Evolutionary conservation across 2,113 vertebrate genomes (phyloP), one percentile per base, ranked within the genome.

Genomic region (Pangasianodon hypophthalmus): DNA sequence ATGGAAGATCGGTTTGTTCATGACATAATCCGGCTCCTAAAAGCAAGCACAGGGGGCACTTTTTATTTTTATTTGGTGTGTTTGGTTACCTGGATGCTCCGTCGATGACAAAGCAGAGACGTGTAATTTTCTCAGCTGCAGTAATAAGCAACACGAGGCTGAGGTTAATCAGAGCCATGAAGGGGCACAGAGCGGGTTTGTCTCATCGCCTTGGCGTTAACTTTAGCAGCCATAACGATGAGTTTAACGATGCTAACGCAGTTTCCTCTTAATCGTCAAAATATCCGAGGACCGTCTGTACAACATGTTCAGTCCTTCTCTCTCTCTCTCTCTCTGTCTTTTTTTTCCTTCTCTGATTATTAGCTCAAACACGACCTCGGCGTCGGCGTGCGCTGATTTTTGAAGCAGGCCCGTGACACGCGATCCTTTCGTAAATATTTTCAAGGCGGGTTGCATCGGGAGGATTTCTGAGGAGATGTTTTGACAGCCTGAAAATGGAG

Each of bases 121-220:
- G 58, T 87, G 86, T 92, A 84, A 90, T 92, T 89, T 91, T 86
- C 90, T 87, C 62, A 81, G 73, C 87, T 50, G 79, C 50, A 64
- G 86, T 91, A 91, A 88, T 85, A 86, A 87, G 84, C 87, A 88
- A 85, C 88, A 91, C 82, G 84, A 90, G 90, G 88, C 84, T 91
- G 80, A 87, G 77, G 88, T 90, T 91, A 82, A 91, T 90, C 89
- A 87, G 46, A 89, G 60, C 56, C 73, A 82, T 85, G 89, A 85
- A 58, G 58, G n/a, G 85, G 54, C 80, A 54, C 52, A 18, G 62
- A 67, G 67, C 54, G 2, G 54, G 86, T 10, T 82, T 48, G 64
- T 50, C 9, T 81, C 80, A 67, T 60, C n/a, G 21, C 14, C 4
- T 79, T 84, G 56, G 29, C 26, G 44, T 71, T 88, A 89, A 56